A percentile compares a stretch with the other conserved stretches of the same genome.
Conservation (phyloP, 2,113 vertebrate species). For the Malurus alboscapulatus region DNA sequence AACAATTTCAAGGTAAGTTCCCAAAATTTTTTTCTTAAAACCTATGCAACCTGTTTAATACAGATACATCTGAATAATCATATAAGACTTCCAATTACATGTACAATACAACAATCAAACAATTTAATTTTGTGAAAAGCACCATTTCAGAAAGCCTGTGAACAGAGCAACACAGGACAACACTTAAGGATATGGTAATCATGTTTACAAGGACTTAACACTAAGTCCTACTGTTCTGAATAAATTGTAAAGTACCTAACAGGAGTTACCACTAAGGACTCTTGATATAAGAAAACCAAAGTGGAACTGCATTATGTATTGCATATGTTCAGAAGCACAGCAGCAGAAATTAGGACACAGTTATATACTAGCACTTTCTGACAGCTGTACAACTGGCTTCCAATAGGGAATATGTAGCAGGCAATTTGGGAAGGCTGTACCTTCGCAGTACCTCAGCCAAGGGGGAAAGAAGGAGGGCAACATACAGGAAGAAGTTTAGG, state of each 20-base stretch:
- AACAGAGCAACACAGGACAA: not conserved
- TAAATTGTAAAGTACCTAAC: not conserved
- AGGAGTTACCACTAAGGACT: not conserved
- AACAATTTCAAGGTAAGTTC: not conserved
- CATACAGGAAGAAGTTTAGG: not conserved
- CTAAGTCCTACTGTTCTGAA: not conserved
- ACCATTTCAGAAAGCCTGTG: not conserved
- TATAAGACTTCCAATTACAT: not conserved
- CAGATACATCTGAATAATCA: not conserved
- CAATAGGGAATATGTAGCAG: not conserved
- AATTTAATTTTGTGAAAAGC: not conserved
- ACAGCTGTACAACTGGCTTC: not conserved
- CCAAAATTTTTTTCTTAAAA: not conserved
- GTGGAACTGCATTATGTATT: not conserved
- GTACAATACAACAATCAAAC: not conserved
- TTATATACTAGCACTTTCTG: not conserved
- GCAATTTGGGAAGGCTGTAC: not conserved
- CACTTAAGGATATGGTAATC: not conserved
- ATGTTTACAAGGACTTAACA: not conserved
- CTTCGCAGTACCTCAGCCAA: not conserved
- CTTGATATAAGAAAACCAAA: not conserved
- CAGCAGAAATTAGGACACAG: not conserved
- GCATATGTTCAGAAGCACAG: not conserved
- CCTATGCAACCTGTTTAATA: not conserved
- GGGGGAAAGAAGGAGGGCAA: not conserved